Conservation (phyloP, 1,140 invertebrate species). For the Antheraea pernyi region DNA sequence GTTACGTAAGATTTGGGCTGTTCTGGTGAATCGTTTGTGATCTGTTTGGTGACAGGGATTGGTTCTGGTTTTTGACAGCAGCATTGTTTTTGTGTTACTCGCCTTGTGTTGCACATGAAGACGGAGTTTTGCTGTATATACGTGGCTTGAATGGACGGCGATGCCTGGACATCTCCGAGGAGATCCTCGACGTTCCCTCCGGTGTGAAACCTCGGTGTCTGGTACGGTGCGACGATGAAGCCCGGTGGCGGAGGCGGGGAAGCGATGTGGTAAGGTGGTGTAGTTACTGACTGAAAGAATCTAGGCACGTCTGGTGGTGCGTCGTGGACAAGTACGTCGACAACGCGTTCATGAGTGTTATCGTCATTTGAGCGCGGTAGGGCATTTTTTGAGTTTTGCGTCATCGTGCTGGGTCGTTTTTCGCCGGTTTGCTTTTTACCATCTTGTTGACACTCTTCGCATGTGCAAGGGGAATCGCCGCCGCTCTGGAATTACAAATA, state of each 20-base stretch:
- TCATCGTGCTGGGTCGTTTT: slow-evolving; percentile 32
- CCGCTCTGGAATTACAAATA: slow-evolving; percentile 56
- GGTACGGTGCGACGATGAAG: slow-evolving; percentile 63
- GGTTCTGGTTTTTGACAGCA: slow-evolving; percentile 63
- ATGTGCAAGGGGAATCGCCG: slow-evolving; percentile 62
- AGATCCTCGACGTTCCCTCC: slow-evolving; percentile 75
- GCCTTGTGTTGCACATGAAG: slow-evolving; percentile 74
- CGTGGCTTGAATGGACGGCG: slow-evolving; percentile 60
- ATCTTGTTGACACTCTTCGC: slow-evolving; percentile 66
- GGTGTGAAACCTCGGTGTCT: slow-evolving; percentile 61
- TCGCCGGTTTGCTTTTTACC: slow-evolving; percentile 24
- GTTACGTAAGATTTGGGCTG: slow-evolving; percentile 67
- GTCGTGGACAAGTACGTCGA: slow-evolving; percentile 69
- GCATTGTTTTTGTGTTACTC: slow-evolving; percentile 67
- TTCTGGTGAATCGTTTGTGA: slow-evolving; percentile 34
- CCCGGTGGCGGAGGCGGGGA: slow-evolving; percentile 63
- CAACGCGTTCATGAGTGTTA: slow-evolving; percentile 49
- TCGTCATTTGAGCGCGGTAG: slow-evolving; percentile 31
- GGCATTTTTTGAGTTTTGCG: slow-evolving; percentile 38
- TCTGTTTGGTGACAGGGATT: slow-evolving; percentile 30
- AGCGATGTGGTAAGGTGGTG: slow-evolving; percentile 56
- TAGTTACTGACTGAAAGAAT: slow-evolving; percentile 65
- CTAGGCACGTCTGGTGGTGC: slow-evolving; percentile 54
- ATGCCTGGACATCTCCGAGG: slow-evolving; percentile 64
- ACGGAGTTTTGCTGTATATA: slow-evolving; percentile 71